These are phyloP conservation scores for Pelodiscus sinensis DNA, from an alignment of 2,113 vertebrate species.

Conservation along the genomic window DNA sequence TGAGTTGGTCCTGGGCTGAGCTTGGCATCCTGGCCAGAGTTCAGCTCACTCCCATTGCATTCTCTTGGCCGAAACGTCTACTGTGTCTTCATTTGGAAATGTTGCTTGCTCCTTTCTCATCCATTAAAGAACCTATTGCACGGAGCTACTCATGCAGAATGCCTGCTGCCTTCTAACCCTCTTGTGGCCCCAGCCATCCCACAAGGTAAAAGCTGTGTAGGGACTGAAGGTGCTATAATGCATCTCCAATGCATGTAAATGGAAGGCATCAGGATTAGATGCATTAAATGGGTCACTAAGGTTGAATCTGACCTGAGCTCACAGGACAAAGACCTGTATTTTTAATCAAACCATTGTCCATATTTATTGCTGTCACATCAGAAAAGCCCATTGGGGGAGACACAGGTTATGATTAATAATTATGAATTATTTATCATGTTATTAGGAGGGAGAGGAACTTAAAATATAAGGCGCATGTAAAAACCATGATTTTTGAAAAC, in stretches of 20 bases:
- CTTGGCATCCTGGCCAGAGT: neutral
- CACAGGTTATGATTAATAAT: neutral
- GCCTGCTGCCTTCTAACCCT: neutral
- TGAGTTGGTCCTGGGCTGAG: accelerated
- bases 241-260: neutral
- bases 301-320: neutral
- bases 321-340: neutral
- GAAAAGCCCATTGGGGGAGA: neutral
- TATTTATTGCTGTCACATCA: neutral
- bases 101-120: neutral
- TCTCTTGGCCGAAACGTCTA: neutral
- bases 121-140: neutral
- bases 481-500: neutral
- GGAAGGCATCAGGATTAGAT: neutral
- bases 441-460: neutral
- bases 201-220: neutral
- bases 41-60: neutral
- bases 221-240: neutral
- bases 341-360: neutral
- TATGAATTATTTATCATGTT: neutral
- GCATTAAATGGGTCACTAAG: neutral
- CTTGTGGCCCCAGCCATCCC: neutral
- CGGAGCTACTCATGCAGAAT: neutral
- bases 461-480: neutral
- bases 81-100: neutral